Evolutionary conservation across 2,113 vertebrate species (phyloP).

Genomic region (Xenopus laevis): DNA sequence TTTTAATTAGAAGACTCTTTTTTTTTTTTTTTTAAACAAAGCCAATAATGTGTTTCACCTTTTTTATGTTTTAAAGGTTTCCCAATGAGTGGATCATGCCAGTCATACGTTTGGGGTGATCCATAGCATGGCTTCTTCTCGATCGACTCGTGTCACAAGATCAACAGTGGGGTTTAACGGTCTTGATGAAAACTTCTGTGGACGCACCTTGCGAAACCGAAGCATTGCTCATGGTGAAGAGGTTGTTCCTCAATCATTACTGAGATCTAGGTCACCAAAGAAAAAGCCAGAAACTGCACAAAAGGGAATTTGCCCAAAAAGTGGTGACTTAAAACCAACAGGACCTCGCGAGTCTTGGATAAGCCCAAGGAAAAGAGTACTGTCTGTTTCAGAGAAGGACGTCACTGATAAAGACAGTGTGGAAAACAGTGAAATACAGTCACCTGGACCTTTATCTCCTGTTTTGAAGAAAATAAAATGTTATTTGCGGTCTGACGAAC

Average conservation of each 20-base stretch:
- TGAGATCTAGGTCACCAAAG: conserved; percentile 92
- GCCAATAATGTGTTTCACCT: neutral
- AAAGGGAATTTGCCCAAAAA: conserved; percentile 68
- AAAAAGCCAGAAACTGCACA: conserved; percentile 81
- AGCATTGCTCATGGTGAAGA: conserved; percentile 97
- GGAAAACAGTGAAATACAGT: conserved; percentile 78
- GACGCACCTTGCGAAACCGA: conserved; percentile 97
- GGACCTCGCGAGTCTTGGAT: conserved; percentile 76
- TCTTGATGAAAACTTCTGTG: conserved; percentile 98
- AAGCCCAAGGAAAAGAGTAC: conserved; percentile 82
- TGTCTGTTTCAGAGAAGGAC: conserved; percentile 85
- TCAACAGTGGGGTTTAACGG: conserved; percentile 99
- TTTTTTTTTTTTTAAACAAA: neutral
- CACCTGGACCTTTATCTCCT: conserved; percentile 69
- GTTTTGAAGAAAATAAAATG: conserved; percentile 86
- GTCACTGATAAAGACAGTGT: conserved; percentile 72
- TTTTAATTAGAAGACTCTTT: neutral
- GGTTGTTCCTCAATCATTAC: conserved; percentile 75
- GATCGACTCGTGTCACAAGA: conserved; percentile 98
- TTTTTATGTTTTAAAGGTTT: conserved; percentile 70
- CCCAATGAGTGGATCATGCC: conserved; percentile 91
- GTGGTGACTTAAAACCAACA: conserved; percentile 69
- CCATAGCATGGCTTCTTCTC: conserved; percentile 98
- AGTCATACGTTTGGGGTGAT: conserved; percentile 89
- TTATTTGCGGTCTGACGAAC: conserved; percentile 80